Base-by-base conservation (phyloP, 2,797 vertebrate species). In the Eutrigla gurnardus region DNA sequence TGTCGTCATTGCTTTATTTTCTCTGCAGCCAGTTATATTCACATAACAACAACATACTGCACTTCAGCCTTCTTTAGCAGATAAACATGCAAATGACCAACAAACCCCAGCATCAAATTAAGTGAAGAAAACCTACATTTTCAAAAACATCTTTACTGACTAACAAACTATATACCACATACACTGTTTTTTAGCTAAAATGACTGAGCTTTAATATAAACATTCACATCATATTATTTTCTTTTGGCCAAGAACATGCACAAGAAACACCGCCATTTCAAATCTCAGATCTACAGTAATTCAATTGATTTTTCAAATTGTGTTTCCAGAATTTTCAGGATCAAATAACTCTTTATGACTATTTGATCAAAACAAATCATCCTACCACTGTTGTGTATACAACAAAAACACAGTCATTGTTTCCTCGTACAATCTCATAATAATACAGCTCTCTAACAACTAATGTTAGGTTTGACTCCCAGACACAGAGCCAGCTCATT, bases 401-500 rank as follows among this genome's bases (percentile, higher is more conserved):
- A 66, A 46, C 39, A 61, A 40, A 72, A 9, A 18, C 45, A 78
- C 17, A 32, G 10, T 58, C 10, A 65, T n/a, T 67, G 57, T 78
- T 69, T 69, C 37, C 53, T 11, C 6, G 36, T 25, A 42, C 13
- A 42, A 3, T 18, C 32, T 17, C 13, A 42, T 10, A 7, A 60
- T 12, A 63, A 14, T 25, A 64, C 18, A 7, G 7, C 0, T 17
- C 0, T 59, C 3, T 62, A 25, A 25, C 40, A 14, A 43, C 53
- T 79, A 84, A 58, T 25, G 5, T 86, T 94, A 37, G 88, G 87
- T 90, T 97, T 99, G 78, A 99, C 88, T 68, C 97, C 97, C 6
- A 99, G 95, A 92, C 97, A 99, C 85, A 99, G 93, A 46, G 96
- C 94, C 52, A 99, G 88, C 89, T 99, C 97, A 0, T 96, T 97